phyloP scores from a whole-genome alignment of 1,140 invertebrate species.

The Scaptomyza pallida region DNA sequence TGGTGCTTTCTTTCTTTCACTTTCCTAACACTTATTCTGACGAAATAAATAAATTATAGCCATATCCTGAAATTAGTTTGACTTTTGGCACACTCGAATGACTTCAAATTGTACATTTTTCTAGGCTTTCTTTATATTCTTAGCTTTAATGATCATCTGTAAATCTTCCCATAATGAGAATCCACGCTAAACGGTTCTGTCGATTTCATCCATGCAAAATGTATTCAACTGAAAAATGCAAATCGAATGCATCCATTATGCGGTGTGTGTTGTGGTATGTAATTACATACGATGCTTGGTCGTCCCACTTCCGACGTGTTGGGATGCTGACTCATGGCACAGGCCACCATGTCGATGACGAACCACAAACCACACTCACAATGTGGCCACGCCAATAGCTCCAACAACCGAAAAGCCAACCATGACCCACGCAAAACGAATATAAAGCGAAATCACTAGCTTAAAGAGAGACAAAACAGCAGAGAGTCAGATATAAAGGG shows the following conservation, averaged over 20 bases:
- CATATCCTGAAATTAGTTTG: slow-evolving; percentile 10
- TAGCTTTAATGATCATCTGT: neutral
- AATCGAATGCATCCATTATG: slow-evolving; percentile 36
- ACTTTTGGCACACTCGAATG: neutral
- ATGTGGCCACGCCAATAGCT: slow-evolving; percentile 12
- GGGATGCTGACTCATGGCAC: slow-evolving; percentile 68
- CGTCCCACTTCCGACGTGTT: slow-evolving; percentile 58
- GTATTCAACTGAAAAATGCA: slow-evolving; percentile 57
- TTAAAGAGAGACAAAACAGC: slow-evolving; percentile 28
- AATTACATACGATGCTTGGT: slow-evolving; percentile 35
- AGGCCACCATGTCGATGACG: slow-evolving; percentile 48
- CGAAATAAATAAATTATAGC: slow-evolving; percentile 30
- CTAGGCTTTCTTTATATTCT: too few relatives aligned
- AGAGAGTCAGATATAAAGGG: neutral
- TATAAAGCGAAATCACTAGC: slow-evolving; percentile 17
- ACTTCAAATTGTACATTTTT: neutral
- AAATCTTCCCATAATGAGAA: neutral
- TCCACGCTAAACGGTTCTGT: slow-evolving; percentile 4
- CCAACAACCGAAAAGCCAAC: slow-evolving; percentile 49
- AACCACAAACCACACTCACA: slow-evolving; percentile 38
- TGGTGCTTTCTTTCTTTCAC: slow-evolving; percentile 36
- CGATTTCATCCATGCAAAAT: slow-evolving; percentile 25
- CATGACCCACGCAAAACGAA: slow-evolving; percentile 68
- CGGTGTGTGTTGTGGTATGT: slow-evolving; percentile 23
- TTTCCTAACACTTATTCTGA: slow-evolving; percentile 29